Evolutionary conservation across 2,797 vertebrate species (phyloP).

Genomic region (Perodicticus potto): DNA sequence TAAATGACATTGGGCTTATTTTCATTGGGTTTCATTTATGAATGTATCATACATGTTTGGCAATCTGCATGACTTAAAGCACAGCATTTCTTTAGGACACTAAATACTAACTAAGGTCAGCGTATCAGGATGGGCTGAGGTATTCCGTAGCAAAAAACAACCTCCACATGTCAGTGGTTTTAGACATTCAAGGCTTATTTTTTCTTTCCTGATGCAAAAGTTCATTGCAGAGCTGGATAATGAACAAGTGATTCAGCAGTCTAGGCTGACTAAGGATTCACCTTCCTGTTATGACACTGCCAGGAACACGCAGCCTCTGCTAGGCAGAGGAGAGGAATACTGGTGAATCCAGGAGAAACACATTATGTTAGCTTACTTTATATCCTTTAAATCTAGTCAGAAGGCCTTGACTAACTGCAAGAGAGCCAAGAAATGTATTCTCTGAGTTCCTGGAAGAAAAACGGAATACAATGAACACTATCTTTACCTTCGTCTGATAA

Average conservation of each 20-base stretch:
- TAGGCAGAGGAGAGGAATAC: neutral
- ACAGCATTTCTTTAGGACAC: constrained; percentile 20
- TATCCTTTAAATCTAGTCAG: neutral
- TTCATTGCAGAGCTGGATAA: neutral
- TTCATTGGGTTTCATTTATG: no score
- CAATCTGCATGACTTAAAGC: no score
- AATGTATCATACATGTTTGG: no score
- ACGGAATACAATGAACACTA: neutral
- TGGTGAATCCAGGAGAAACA: neutral
- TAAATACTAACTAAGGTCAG: neutral
- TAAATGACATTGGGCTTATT: no score
- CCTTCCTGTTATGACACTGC: neutral
- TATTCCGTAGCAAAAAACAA: neutral
- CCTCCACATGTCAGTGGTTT: neutral
- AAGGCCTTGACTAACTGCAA: neutral
- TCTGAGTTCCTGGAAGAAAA: neutral
- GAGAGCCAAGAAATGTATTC: neutral
- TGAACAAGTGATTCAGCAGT: neutral
- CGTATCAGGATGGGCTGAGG: neutral
- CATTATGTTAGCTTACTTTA: neutral
- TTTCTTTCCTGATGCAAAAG: neutral
- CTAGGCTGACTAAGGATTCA: neutral
- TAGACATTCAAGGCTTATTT: neutral
- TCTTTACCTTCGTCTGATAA: neutral
- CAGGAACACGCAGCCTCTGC: neutral